These are phyloP conservation scores for Stichopus chloronotus DNA, from an alignment of 35 echinoderm and acorn worm species.

Conservation along the genomic window DNA sequence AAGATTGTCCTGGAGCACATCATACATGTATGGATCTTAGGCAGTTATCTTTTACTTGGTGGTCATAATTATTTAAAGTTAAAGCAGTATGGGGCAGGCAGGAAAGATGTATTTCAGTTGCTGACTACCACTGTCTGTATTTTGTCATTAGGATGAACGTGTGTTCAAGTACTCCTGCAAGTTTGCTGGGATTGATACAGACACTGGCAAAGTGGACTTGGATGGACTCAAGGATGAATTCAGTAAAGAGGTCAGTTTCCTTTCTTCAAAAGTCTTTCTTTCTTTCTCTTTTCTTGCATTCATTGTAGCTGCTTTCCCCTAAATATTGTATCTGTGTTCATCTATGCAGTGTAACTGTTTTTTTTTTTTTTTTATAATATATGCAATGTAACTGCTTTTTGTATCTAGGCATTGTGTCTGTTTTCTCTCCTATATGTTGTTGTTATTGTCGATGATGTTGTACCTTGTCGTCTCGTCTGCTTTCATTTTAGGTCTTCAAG, in stretches of 20 bases:
- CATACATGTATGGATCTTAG: too few relatives aligned
- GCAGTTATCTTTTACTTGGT: too few relatives aligned
- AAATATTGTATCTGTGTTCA: neutral
- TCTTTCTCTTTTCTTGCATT: neutral
- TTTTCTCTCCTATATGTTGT: too few relatives aligned
- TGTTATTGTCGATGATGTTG: too few relatives aligned
- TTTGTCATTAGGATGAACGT: constrained; percentile 51
- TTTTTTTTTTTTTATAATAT: too few relatives aligned
- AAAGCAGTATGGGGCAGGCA: too few relatives aligned
- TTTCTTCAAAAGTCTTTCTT: neutral
- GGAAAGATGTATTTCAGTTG: too few relatives aligned
- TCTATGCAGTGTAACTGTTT: neutral
- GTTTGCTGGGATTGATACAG: constrained; percentile 77
- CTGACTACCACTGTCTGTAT: neutral
- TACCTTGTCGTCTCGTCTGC: neutral
- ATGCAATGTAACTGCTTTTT: too few relatives aligned
- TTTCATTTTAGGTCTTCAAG: constrained; percentile 16
- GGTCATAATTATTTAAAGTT: too few relatives aligned
- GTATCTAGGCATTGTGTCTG: too few relatives aligned
- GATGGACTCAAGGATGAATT: constrained; percentile 76
- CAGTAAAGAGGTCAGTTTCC: constrained; percentile 68
- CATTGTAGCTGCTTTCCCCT: neutral
- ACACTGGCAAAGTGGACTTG: constrained; percentile 79
- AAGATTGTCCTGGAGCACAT: too few relatives aligned
- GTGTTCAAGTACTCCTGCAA: constrained; percentile 81